Conservation (phyloP, 92 coral and sea anemone genomes). For the Phenganax marumi region DNA sequence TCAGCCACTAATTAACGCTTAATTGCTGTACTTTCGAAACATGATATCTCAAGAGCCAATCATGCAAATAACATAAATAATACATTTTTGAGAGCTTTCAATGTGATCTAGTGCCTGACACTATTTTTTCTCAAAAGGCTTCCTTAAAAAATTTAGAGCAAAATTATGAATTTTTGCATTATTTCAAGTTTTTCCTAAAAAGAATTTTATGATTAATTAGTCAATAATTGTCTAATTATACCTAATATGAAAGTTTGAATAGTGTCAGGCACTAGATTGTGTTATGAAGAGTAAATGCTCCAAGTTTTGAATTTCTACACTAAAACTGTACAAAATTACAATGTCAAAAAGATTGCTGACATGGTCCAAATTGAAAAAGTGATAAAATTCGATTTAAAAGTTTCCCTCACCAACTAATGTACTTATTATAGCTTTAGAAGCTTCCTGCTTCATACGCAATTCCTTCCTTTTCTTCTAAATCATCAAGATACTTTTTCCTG, state of each 20-base stretch:
- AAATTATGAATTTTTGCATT: background rate
- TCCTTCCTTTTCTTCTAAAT: background rate
- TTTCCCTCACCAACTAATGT: background rate
- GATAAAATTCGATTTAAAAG: background rate
- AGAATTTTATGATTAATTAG: background rate
- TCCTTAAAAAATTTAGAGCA: background rate
- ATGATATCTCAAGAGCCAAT: conserved; percentile 5
- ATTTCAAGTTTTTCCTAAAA: too few species aligned
- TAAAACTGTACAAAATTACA: background rate
- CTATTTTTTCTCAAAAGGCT: background rate
- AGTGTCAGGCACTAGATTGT: background rate
- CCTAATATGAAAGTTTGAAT: background rate
- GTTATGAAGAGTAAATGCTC: background rate
- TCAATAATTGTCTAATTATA: background rate
- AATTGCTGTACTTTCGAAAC: too few species aligned
- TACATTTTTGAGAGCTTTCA: background rate
- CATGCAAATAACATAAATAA: background rate
- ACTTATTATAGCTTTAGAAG: background rate
- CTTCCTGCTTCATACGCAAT: background rate
- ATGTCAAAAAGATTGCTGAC: background rate
- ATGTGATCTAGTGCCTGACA: background rate
- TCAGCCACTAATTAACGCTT: background rate
- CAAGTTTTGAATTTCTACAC: background rate
- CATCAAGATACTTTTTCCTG: background rate
- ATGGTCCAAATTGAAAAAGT: background rate